phyloP scores from a whole-genome alignment of 1,140 invertebrate genomes.

The Pogonomyrmex barbatus region DNA sequence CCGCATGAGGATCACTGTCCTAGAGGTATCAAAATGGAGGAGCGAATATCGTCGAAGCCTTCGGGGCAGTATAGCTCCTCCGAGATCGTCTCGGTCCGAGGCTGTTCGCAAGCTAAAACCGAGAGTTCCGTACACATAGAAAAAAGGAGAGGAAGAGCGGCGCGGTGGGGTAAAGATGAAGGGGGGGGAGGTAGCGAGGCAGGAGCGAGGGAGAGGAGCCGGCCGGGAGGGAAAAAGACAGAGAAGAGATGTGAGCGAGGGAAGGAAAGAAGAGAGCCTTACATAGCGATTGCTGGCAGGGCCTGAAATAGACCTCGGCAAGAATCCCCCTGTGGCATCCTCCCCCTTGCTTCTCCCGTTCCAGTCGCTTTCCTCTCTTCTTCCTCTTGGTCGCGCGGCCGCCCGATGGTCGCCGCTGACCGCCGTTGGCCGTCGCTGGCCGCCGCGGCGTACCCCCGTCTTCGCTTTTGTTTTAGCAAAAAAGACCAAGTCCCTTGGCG shows the following conservation, averaged over 20 bases:
- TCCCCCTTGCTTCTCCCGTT: slow-evolving; percentile 65
- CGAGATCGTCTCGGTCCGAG: slow-evolving; percentile 67
- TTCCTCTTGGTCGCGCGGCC: slow-evolving; percentile 64
- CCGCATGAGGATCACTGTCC: slow-evolving; percentile 76
- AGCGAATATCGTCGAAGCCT: slow-evolving; percentile 63
- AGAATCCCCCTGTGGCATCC: slow-evolving; percentile 78
- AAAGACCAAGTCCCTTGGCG: slow-evolving; percentile 74
- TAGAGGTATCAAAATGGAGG: slow-evolving; percentile 76
- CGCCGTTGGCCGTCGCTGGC: slow-evolving; percentile 54
- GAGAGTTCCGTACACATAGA: slow-evolving; percentile 63
- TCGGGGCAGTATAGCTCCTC: slow-evolving; percentile 66
- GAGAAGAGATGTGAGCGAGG: slow-evolving; percentile 28
- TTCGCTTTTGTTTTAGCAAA: slow-evolving; percentile 81
- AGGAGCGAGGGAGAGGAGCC: background rate
- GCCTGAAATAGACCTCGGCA: slow-evolving; percentile 83
- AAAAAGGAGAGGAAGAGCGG: slow-evolving; percentile 38
- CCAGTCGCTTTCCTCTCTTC: slow-evolving; percentile 62
- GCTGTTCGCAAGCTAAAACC: slow-evolving; percentile 73
- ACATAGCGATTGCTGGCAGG: slow-evolving; percentile 78
- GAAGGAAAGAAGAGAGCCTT: slow-evolving; percentile 72
- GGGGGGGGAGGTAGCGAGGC: background rate
- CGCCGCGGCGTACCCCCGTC: slow-evolving; percentile 67
- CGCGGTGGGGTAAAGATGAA: slow-evolving; percentile 7
- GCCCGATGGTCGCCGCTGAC: slow-evolving; percentile 50
- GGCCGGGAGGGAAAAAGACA: slow-evolving; percentile 15